These are phyloP conservation scores for Papilio demoleus DNA, from an alignment of 2,888 invertebrate species.

Conservation along the genomic window DNA sequence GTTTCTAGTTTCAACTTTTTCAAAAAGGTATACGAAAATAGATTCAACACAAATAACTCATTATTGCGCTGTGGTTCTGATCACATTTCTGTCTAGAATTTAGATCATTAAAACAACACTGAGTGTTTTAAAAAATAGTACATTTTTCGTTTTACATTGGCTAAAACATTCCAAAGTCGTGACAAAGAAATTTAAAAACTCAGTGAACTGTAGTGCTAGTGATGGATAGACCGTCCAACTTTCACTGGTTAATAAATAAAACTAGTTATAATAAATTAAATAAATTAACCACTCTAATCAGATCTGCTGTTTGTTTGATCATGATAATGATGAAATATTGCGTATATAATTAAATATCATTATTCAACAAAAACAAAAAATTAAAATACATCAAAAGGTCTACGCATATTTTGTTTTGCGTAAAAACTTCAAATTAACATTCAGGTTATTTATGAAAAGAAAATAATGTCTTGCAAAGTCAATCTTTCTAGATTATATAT, in stretches of 20 bases:
- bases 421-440: neutral
- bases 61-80: neutral
- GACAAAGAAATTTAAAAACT: constrained; percentile 10
- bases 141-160: constrained; percentile 15
- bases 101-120: constrained; percentile 23
- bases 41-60: constrained; percentile 10
- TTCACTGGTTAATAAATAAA: neutral
- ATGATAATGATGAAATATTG: neutral
- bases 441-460: neutral
- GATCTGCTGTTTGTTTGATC: neutral
- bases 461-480: neutral
- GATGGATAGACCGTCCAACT: constrained; percentile 9
- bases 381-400: too few species aligned
- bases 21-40: constrained; percentile 12
- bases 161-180: constrained; percentile 20
- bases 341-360: neutral
- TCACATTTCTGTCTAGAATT: constrained; percentile 5
- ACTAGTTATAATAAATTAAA: neutral
- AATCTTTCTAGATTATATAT: neutral
- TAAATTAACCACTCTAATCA: neutral
- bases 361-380: neutral
- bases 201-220: neutral
- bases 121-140: constrained; percentile 8
- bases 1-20: constrained; percentile 5
- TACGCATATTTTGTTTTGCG: neutral